Conservation (phyloP, 1,140 invertebrate species). For the Portunus trituberculatus region DNA sequence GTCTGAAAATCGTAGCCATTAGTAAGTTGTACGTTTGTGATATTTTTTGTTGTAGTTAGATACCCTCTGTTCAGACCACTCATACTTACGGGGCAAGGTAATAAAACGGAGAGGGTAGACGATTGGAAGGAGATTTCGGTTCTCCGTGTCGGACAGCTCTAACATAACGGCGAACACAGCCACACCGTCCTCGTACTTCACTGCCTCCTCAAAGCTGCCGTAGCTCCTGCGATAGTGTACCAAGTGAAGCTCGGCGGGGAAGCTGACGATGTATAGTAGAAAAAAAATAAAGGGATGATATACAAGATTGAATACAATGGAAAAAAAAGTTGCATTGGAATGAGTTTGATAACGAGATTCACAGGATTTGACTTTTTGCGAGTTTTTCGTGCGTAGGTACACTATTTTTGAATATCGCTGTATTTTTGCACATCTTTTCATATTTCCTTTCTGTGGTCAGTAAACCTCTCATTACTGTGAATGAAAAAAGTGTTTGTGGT, state of each 20-base stretch:
- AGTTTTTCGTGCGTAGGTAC: too few relatives aligned
- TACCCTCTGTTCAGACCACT: too few relatives aligned
- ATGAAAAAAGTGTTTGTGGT: too few relatives aligned
- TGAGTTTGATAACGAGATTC: too few relatives aligned
- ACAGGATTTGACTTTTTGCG: too few relatives aligned
- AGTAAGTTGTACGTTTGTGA: too few relatives aligned
- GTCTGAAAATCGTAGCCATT: not conserved
- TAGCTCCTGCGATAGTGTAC: constrained; percentile 91
- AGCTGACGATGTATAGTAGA: constrained; percentile 79
- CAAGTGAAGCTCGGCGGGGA: constrained; percentile 88
- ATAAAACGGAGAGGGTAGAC: not conserved
- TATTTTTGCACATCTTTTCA: too few relatives aligned
- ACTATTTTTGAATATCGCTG: too few relatives aligned
- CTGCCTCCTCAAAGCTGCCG: constrained; percentile 85
- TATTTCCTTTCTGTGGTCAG: too few relatives aligned
- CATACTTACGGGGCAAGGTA: not conserved
- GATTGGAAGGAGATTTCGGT: not conserved
- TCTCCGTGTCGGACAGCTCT: constrained; percentile 80
- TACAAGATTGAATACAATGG: not conserved
- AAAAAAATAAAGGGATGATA: not conserved
- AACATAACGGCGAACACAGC: constrained; percentile 89
- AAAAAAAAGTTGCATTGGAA: too few relatives aligned
- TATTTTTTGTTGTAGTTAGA: too few relatives aligned
- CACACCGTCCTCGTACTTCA: constrained; percentile 88
- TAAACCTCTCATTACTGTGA: too few relatives aligned